Evolutionary conservation across 2,797 vertebrate species (phyloP).

Genomic region (Orestias chungarensis): DNA sequence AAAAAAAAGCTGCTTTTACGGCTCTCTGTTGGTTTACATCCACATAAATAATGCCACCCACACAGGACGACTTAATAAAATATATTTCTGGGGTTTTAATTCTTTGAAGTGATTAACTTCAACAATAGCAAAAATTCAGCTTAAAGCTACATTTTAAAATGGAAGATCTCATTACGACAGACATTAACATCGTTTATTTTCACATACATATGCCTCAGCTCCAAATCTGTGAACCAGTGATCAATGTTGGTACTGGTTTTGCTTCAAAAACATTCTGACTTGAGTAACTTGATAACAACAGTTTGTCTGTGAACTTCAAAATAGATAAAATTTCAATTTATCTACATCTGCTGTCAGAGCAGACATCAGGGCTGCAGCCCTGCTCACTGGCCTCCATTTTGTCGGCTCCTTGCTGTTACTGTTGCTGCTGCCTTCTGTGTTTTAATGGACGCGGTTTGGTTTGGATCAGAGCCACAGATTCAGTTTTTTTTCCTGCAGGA

Average conservation of each 20-base stretch:
- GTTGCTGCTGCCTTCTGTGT: background rate
- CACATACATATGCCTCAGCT: no score
- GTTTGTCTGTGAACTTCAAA: background rate
- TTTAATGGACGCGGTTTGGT: constrained; percentile 57
- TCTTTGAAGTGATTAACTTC: background rate
- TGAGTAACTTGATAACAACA: no score
- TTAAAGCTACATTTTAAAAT: background rate
- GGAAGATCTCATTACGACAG: background rate
- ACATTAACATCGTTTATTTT: no score
- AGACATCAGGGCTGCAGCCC: background rate
- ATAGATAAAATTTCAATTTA: background rate
- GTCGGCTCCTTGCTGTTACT: constrained; percentile 9
- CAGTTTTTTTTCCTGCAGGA: constrained; percentile 1
- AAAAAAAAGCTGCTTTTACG: background rate
- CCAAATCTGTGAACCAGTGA: background rate
- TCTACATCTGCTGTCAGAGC: background rate
- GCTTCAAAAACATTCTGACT: background rate
- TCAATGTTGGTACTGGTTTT: background rate
- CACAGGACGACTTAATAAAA: background rate
- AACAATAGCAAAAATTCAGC: background rate
- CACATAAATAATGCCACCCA: background rate
- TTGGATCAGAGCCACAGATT: constrained; percentile 52
- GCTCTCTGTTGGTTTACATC: background rate
- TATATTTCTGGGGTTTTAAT: background rate
- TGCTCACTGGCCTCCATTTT: constrained; percentile 37